Percentiles rank a stretch among this genome's conserved stretches.
Conservation (phyloP, 2,113 vertebrate genomes). For the Heliornis fulica region DNA sequence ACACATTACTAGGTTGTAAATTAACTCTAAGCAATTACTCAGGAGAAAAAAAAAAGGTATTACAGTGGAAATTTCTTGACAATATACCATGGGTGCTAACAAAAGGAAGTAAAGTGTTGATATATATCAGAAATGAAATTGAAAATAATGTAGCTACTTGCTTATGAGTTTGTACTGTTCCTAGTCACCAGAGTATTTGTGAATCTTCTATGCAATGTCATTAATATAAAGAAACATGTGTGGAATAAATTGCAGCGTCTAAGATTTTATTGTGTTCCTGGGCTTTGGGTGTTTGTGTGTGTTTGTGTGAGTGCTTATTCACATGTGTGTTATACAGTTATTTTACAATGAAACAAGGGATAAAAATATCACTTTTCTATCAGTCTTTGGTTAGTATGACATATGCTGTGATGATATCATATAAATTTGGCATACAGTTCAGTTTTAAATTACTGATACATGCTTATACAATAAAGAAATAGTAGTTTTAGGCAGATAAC, state of each 20-base stretch:
- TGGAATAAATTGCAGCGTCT: not conserved
- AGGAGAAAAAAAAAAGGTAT: not conserved
- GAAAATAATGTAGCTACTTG: not conserved
- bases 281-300: not conserved
- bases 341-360: not conserved
- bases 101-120: not conserved
- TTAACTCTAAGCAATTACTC: slow-evolving; percentile 24
- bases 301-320: not conserved
- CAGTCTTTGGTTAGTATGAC: not conserved
- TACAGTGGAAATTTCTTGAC: not conserved
- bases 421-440: not conserved
- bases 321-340: not conserved
- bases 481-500: not conserved
- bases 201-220: not conserved
- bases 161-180: not conserved
- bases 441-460: not conserved
- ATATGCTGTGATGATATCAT: not conserved
- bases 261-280: not conserved
- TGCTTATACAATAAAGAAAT: not conserved
- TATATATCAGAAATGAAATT: not conserved
- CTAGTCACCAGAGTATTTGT: not conserved
- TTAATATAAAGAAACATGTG: not conserved
- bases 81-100: not conserved
- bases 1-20: slow-evolving; percentile 39
- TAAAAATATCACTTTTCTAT: not conserved